Evolutionary conservation across 2,113 vertebrate genomes (phyloP).

Genomic region (Regulus satrapa): DNA sequence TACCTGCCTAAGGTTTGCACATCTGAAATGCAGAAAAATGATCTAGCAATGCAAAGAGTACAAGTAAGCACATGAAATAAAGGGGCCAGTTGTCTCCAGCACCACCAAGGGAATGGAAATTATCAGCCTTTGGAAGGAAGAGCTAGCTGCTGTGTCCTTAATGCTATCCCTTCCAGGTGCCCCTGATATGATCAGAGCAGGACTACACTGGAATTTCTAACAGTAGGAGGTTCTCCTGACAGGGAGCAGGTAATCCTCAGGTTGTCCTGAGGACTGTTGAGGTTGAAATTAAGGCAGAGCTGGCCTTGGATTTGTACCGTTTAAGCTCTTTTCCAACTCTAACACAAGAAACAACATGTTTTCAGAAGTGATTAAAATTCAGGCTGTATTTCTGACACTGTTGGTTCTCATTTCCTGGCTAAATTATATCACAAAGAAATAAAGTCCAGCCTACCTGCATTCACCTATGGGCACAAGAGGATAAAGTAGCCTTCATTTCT

Average conservation of each 20-base stretch:
- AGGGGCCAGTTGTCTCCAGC: not conserved
- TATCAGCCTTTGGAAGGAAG: not conserved
- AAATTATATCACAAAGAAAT: conserved; percentile 26
- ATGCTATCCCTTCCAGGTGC: not conserved
- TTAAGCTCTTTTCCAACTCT: not conserved
- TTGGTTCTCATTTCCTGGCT: not conserved
- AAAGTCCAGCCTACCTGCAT: not conserved
- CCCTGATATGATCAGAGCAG: not conserved
- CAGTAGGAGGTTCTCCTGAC: not conserved
- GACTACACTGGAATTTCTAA: not conserved
- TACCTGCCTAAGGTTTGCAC: not conserved
- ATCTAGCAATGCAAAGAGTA: not conserved
- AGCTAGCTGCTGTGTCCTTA: not conserved
- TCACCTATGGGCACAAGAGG: conserved; percentile 24
- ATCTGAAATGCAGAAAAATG: not conserved
- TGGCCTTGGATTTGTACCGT: not conserved
- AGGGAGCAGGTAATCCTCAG: not conserved
- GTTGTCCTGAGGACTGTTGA: not conserved
- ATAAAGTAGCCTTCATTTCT: conserved; percentile 44
- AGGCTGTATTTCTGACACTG: not conserved
- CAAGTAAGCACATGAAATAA: not conserved
- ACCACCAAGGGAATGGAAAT: not conserved
- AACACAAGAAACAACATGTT: not conserved
- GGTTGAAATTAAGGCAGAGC: not conserved
- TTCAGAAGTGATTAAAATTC: conserved; percentile 21